Evolutionary conservation across 2,113 vertebrate genomes (phyloP).

Genomic region (Sapayoa aenigma): DNA sequence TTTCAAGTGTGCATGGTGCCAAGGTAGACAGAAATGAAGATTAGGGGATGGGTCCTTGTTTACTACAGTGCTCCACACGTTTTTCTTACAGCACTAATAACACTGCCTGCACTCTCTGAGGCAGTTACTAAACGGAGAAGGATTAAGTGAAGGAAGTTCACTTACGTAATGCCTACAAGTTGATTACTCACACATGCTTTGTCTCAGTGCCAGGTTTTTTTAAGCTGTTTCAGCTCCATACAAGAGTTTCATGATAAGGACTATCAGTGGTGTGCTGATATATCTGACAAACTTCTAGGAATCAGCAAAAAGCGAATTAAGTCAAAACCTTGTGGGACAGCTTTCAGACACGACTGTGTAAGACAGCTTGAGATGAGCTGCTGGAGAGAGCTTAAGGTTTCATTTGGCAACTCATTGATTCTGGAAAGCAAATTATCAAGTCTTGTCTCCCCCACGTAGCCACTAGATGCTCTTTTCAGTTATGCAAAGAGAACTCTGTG

Average conservation of each 20-base stretch:
- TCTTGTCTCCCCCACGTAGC: not conserved
- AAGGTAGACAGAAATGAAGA: not conserved
- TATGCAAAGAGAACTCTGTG: not conserved
- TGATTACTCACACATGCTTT: not conserved
- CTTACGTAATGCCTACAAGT: not conserved
- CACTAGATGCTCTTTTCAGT: not conserved
- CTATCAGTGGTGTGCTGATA: not conserved
- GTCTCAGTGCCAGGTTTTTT: not conserved
- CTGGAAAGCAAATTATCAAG: not conserved
- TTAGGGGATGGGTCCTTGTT: rapidly evolving
- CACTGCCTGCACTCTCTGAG: rapidly evolving
- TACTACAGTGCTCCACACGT: not conserved
- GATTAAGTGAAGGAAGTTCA: not conserved
- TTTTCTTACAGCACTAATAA: not conserved
- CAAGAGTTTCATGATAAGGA: not conserved
- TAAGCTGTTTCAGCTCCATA: not conserved
- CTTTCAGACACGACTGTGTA: not conserved
- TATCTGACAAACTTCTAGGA: not conserved
- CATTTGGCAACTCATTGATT: not conserved
- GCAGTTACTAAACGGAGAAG: not conserved
- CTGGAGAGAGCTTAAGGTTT: not conserved
- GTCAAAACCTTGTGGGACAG: not conserved
- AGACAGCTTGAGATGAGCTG: not conserved
- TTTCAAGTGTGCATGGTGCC: not conserved
- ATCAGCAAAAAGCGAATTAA: not conserved